phyloP scores from a whole-genome alignment of 23 tunicate genomes.

The Phallusia fumigata region DNA sequence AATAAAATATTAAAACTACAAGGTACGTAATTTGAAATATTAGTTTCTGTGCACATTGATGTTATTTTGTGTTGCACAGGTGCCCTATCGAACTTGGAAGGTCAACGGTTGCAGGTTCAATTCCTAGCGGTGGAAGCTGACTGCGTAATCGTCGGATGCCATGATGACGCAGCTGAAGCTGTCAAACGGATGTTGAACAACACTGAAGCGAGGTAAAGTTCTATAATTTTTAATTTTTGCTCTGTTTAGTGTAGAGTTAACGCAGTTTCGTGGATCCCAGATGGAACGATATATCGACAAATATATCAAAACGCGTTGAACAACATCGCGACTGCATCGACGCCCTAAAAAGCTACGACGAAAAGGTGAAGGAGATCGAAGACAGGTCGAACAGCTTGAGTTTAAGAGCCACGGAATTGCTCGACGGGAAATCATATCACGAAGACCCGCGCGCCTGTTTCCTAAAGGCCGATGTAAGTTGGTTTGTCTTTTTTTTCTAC shows the following conservation, averaged over 20 bases:
- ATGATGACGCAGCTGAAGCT: slow-evolving; percentile 26
- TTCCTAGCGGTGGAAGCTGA: slow-evolving; percentile 67
- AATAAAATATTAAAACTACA: slow-evolving; percentile 1
- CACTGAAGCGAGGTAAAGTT: slow-evolving; percentile 38
- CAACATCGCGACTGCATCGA: slow-evolving; percentile 17
- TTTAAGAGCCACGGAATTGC: slow-evolving; percentile 13
- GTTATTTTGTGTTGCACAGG: background rate
- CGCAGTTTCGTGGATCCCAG: background rate
- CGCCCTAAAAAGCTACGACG: slow-evolving; percentile 20
- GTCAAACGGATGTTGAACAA: slow-evolving; percentile 23
- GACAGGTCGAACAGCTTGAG: slow-evolving; percentile 8
- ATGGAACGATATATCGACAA: slow-evolving; percentile 34
- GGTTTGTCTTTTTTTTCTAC: background rate
- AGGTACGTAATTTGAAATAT: background rate
- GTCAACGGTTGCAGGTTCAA: slow-evolving; percentile 56
- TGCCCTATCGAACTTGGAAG: slow-evolving; percentile 7
- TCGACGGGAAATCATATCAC: background rate
- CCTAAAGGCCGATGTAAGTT: slow-evolving; percentile 32
- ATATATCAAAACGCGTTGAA: slow-evolving; percentile 9
- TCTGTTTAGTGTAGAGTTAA: background rate
- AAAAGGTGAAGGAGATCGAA: slow-evolving; percentile 22
- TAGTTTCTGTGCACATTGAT: too few species aligned
- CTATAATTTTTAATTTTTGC: background rate
- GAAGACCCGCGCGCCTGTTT: slow-evolving; percentile 48
- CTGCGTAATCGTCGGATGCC: slow-evolving; percentile 46